Evolutionary conservation across 2,797 vertebrate species (phyloP).

Genomic region (Protosalanx chinensis): DNA sequence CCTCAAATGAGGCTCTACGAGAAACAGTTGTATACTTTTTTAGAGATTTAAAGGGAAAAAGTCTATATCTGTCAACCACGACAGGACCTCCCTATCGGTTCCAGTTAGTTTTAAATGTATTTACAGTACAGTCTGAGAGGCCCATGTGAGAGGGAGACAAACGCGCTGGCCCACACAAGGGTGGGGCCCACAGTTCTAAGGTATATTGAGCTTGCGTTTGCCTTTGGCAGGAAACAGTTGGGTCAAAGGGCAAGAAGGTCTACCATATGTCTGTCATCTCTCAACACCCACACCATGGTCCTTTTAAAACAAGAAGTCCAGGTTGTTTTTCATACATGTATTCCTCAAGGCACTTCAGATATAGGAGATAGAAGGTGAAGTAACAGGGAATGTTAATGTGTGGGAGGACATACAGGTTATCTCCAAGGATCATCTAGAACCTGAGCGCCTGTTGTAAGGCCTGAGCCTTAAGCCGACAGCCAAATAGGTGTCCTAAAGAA

Average conservation of each 20-base stretch:
- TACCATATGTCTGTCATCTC: background rate
- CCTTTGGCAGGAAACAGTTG: background rate
- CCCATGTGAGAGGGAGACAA: conserved; percentile 33
- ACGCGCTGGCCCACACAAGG: conserved; percentile 40
- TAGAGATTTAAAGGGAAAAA: background rate
- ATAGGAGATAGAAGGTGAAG: too few species aligned
- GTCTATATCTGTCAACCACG: conserved; percentile 9
- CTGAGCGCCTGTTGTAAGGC: too few species aligned
- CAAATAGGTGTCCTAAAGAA: too few species aligned
- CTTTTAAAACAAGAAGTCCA: too few species aligned
- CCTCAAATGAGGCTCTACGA: background rate
- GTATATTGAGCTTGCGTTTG: conserved; percentile 27
- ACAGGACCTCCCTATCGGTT: background rate
- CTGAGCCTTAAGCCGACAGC: too few species aligned
- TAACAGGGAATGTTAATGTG: too few species aligned
- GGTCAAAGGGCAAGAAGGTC: conserved; percentile 1
- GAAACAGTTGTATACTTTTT: background rate
- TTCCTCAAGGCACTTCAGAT: too few species aligned
- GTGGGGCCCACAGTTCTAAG: conserved; percentile 5
- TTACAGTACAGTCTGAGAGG: conserved; percentile 35
- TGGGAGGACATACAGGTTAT: too few species aligned
- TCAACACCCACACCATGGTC: background rate
- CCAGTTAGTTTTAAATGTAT: conserved; percentile 25
- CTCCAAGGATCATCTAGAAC: too few species aligned
- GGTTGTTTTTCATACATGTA: too few species aligned